Conservation (phyloP, 1,140 invertebrate genomes). For the Calephelis nemesis region DNA sequence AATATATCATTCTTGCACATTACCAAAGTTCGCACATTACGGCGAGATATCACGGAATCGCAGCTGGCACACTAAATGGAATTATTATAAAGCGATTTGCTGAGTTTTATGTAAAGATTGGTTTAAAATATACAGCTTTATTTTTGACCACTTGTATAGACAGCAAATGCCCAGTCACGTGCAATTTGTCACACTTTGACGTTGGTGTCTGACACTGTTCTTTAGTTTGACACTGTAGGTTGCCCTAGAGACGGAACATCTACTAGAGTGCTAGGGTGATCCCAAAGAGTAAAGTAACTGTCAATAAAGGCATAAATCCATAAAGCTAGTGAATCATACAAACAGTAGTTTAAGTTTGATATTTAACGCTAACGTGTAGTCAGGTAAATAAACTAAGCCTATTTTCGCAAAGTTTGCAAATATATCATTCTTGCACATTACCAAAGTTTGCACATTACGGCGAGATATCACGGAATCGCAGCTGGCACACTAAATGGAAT, state of each 20-base stretch:
- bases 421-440: slow-evolving; percentile 3
- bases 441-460: slow-evolving; percentile 1
- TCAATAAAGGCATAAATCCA: no score
- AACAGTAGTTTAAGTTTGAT: no score
- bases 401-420: background rate
- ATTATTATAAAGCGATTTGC: slow-evolving; percentile 2
- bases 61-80: background rate
- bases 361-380: no score
- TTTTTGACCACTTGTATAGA: no score
- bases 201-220: no score
- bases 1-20: slow-evolving; percentile 3
- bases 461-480: slow-evolving; percentile 5
- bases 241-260: no score
- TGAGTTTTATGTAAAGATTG: background rate
- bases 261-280: no score
- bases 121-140: background rate
- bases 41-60: slow-evolving; percentile 2
- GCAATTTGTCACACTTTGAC: no score
- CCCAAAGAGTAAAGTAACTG: no score
- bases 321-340: no score
- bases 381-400: background rate
- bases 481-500: background rate
- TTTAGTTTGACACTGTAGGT: no score
- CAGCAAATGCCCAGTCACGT: no score
- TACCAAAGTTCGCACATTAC: slow-evolving; percentile 7